Conservation (phyloP, 2,888 invertebrate species). For the Furcula furcula region DNA sequence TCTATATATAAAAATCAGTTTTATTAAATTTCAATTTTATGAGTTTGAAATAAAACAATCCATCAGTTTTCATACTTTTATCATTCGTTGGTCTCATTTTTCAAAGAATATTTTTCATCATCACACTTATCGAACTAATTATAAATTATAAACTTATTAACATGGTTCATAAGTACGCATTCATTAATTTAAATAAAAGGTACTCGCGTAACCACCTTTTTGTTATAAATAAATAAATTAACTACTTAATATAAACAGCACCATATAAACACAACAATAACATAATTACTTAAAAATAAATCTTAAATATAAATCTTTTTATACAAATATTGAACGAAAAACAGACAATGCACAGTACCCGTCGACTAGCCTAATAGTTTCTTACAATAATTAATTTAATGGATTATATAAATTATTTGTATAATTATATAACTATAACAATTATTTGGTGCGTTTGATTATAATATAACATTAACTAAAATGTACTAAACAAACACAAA, state of each 20-base stretch:
- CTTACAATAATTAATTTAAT: slow-evolving; percentile 11
- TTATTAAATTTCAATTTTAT: not conserved
- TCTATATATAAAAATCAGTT: too few relatives aligned
- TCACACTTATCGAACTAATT: slow-evolving; percentile 26
- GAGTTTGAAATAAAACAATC: slow-evolving; percentile 22
- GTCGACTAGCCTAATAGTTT: slow-evolving; percentile 69
- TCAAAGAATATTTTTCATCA: slow-evolving; percentile 32
- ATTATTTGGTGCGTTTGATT: slow-evolving; percentile 54
- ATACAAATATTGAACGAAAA: slow-evolving; percentile 75
- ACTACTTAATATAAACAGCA: slow-evolving; percentile 59
- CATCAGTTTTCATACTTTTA: slow-evolving; percentile 26
- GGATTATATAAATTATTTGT: slow-evolving; percentile 30
- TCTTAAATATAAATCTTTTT: slow-evolving; percentile 48
- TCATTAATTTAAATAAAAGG: slow-evolving; percentile 61
- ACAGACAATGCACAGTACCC: slow-evolving; percentile 76
- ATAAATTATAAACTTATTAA: slow-evolving; percentile 20
- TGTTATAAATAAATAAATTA: slow-evolving; percentile 37
- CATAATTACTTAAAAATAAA: slow-evolving; percentile 34
- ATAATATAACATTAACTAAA: slow-evolving; percentile 36
- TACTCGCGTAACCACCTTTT: slow-evolving; percentile 78
- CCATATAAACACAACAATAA: slow-evolving; percentile 47
- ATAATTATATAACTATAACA: slow-evolving; percentile 30
- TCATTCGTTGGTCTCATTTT: slow-evolving; percentile 19
- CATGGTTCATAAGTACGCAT: slow-evolving; percentile 26
- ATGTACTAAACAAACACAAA: slow-evolving; percentile 32